Evolutionary conservation across 2,797 vertebrate genomes (phyloP).

Genomic region (Argentina silus): DNA sequence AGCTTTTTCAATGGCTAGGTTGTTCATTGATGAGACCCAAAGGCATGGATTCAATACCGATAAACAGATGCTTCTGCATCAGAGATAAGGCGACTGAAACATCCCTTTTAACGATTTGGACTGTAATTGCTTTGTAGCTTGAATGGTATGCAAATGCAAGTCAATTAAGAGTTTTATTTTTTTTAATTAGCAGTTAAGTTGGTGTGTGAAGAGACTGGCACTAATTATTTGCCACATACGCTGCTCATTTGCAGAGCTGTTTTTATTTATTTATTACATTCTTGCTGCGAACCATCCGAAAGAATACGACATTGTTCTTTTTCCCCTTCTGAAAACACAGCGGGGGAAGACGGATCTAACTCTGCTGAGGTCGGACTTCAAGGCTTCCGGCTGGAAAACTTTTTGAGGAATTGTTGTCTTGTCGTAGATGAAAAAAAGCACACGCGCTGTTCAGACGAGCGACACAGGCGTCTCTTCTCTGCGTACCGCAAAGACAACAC

Average conservation of each 20-base stretch:
- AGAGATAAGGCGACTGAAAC: constrained; percentile 9
- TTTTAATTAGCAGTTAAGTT: constrained; percentile 90
- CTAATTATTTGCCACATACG: constrained; percentile 87
- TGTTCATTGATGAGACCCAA: constrained; percentile 1
- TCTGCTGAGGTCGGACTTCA: constrained; percentile 5
- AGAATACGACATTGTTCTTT: not conserved
- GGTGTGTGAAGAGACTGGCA: constrained; percentile 83
- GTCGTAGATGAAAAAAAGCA: constrained; percentile 28
- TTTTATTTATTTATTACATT: constrained; percentile 29
- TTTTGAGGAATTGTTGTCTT: constrained; percentile 17
- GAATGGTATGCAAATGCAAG: constrained; percentile 86
- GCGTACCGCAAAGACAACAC: constrained; percentile 16
- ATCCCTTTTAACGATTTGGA: constrained; percentile 41
- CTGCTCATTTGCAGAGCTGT: constrained; percentile 81
- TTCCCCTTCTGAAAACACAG: constrained; percentile 6
- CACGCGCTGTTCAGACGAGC: constrained; percentile 11
- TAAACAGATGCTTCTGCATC: not conserved
- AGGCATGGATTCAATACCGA: not conserved
- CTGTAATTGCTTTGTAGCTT: constrained; percentile 59
- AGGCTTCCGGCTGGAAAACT: constrained; percentile 17
- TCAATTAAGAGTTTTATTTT: constrained; percentile 86
- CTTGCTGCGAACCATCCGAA: constrained; percentile 66
- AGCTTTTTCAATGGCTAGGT: not conserved
- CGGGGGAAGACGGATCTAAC: not conserved
- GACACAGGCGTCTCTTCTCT: not conserved